Evolutionary conservation across 2,888 invertebrate species (phyloP).

Genomic region (Phortica okadai): DNA sequence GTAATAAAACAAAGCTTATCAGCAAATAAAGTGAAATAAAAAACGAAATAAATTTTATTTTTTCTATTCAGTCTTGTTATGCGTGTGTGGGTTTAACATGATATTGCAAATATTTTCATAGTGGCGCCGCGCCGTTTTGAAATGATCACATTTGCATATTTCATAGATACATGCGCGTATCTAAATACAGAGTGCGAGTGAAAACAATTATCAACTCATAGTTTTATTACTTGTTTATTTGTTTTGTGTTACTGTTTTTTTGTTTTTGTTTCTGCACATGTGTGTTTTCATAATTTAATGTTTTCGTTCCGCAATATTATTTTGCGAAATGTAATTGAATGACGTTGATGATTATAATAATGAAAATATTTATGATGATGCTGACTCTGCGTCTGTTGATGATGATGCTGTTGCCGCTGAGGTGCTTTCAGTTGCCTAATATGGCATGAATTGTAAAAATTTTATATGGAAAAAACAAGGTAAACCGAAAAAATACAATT

Average conservation of each 20-base stretch:
- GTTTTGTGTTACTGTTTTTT: neutral
- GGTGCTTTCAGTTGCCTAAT: no score
- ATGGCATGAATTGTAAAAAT: no score
- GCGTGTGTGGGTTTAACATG: neutral
- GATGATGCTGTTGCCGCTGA: no score
- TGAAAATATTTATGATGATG: no score
- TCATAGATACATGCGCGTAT: no score
- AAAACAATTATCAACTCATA: constrained; percentile 18
- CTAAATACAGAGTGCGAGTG: neutral
- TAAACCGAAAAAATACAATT: no score
- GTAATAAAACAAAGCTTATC: neutral
- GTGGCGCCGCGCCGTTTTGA: neutral
- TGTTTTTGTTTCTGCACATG: neutral
- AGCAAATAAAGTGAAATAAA: neutral
- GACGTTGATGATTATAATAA: no score
- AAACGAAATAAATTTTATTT: neutral
- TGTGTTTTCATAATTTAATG: neutral
- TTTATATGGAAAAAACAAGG: no score
- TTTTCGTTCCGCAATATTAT: constrained; percentile 7
- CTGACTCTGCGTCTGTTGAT: no score
- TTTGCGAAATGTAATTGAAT: no score
- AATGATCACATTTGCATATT: no score
- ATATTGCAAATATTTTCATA: neutral
- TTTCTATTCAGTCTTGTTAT: neutral
- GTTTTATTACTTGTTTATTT: constrained; percentile 12